Evolutionary conservation across 2,113 vertebrate species (phyloP), one percentile per base, ranked within the genome.

Genomic region (Cnemophilus loriae): DNA sequence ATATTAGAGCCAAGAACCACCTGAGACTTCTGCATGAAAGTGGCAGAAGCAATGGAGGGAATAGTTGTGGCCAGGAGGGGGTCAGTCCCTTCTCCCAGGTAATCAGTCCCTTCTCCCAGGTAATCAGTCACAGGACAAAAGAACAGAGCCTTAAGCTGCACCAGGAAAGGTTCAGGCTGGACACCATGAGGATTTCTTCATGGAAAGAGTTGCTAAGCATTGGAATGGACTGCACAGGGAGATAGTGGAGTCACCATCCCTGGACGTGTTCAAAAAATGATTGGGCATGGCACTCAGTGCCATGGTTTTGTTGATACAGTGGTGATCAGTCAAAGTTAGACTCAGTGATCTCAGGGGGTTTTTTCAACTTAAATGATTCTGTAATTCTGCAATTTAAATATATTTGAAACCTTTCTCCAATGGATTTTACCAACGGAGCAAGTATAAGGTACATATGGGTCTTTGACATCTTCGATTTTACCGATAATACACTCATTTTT

Each of bases 301-400:
- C 11, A 1, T 9, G 32, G 21, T 50, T 20, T 26, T 0, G 3
- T 5, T 50, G 61, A 6, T 32, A 37, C 16, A 8, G 35, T 32
- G 27, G 21, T 50, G 37, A 37, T 33, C 15, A 15, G 4, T 39
- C 46, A 78, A 52, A 87, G 63, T 27, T 16, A 18, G 14, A 44
- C 23, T 26, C 21, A 13, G 2, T 21, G 13, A 71, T 7, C 24
- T 42, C 44, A 59, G 13, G 18, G n/a, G 0, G 2, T n/a, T 50
- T 49, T 50, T 5, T 32, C 41, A 49, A 16, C 11, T 22, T 15
- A 42, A 64, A 35, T 10, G 2, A 49, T 35, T 22, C 14, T 32
- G 4, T 26, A 39, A 26, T 35, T 56, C 13, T 32, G 11, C 13
- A 57, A 44, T 70, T 67, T 67, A 65, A 47, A 61, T 11, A 69